A percentile compares a stretch with the other conserved stretches of the same genome.
These are phyloP conservation scores for Catharus fuscescens DNA, from an alignment of 2,113 vertebrate species.

Conservation along the genomic window DNA sequence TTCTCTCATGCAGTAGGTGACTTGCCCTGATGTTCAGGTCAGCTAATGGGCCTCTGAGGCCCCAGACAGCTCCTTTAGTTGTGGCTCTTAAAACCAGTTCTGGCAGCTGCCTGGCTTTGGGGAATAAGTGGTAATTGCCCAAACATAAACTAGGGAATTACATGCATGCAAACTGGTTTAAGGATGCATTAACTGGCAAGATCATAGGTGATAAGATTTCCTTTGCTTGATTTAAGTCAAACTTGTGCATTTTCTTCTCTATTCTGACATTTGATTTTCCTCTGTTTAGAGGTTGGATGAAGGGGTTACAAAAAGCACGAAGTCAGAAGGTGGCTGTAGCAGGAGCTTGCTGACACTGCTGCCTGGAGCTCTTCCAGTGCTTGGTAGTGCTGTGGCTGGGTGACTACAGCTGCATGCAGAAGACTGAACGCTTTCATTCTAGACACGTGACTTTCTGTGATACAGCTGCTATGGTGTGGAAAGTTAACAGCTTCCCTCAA, in stretches of 20 bases:
- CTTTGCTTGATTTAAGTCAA: neutral
- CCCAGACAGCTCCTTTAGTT: conserved; percentile 12
- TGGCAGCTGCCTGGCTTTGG: conserved; percentile 32
- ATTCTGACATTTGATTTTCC: neutral
- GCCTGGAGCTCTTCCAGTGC: neutral
- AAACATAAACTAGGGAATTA: neutral
- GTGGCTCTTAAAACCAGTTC: conserved; percentile 53
- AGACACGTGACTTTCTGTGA: neutral
- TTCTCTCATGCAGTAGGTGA: conserved; percentile 6
- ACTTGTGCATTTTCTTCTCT: neutral
- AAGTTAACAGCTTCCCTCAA: neutral
- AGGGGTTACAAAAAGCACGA: neutral
- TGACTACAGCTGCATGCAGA: neutral
- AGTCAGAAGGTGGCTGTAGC: neutral
- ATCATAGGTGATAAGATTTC: neutral
- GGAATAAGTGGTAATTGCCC: neutral
- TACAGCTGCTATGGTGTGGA: neutral
- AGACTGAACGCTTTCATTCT: neutral
- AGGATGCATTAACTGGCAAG: neutral
- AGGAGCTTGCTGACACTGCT: neutral
- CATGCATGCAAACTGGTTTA: neutral
- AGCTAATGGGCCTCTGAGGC: conserved; percentile 13
- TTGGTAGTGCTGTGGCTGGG: neutral
- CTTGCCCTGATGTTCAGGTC: conserved; percentile 33
- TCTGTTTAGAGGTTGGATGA: neutral